Base-by-base conservation (phyloP, 2,113 vertebrate species). In the Psettodes erumei region DNA sequence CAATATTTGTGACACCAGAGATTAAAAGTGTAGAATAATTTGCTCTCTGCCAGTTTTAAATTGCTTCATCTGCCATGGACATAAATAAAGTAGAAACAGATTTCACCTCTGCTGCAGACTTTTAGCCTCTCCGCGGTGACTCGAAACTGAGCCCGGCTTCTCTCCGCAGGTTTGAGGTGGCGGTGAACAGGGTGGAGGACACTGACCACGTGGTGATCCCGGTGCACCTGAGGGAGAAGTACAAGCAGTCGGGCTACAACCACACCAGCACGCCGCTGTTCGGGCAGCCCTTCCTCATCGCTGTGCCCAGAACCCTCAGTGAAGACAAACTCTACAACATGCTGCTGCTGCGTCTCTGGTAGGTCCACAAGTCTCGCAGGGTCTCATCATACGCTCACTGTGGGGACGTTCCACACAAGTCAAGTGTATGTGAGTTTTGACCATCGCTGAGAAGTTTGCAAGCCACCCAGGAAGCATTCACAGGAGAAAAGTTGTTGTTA, bases 291-390 rank as follows among this genome's bases (percentile, higher is more conserved):
- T 99, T 99, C 92, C 96, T 99, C 83, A 94, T 99, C 86, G 95
- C 97, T 37, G 95, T 99, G 72, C 97, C 98, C 67, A 95, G 96
- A 92, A 95, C 96, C 38, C 96, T 98, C 48, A 97, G 95, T 30
- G 97, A 99, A 91, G 97, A 99, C 86, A 99, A 99, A 88, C 93
- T 99, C 23, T 99, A 99, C 92, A 98, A 98, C 90, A 93, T 98
- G 82, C 94, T 99, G 80, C 95, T 99, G 56, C 90, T 96, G 63
- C 96, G 96, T 79, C 96, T 99, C 93, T 97, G 97, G 98, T 99
- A 92, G 71, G 93, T 64, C 50, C 18, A 1, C 40, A 6, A 12
- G 7, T 40, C 23, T 28, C 19, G 7, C 9, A 8, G 16, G 8
- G 28, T n/a, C 35, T 40, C 5, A 51, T 55, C 19, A 4, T 4